These are phyloP conservation scores for Fringilla coelebs DNA, from an alignment of 2,797 vertebrate species.

Conservation along the genomic window DNA sequence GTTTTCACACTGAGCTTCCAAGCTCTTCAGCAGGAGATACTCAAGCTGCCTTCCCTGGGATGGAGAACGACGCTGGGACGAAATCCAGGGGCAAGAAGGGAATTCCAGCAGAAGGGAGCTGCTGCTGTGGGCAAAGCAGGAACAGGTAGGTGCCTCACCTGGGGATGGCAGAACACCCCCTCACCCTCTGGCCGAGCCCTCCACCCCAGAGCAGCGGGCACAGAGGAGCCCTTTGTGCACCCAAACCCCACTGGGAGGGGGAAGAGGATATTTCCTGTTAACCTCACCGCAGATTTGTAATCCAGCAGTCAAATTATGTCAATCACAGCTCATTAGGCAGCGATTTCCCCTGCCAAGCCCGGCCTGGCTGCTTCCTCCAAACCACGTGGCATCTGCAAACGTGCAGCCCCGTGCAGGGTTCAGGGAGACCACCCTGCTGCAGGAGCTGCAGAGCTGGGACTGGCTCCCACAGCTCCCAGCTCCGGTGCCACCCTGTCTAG, in stretches of 20 bases:
- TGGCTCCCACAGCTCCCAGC: accelerated
- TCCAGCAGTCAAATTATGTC: constrained; percentile 42
- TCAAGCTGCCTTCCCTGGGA: not conserved
- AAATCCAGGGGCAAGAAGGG: not conserved
- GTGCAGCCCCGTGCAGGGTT: not conserved
- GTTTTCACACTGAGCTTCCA: not conserved
- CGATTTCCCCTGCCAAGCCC: constrained; percentile 10
- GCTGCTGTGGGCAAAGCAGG: not conserved
- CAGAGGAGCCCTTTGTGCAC: not conserved
- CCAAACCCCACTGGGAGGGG: not conserved
- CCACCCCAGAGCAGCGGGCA: not conserved
- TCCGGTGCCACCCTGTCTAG: accelerated
- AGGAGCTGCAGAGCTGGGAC: not conserved
- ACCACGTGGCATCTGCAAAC: not conserved
- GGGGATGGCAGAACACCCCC: not conserved
- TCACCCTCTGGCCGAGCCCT: not conserved
- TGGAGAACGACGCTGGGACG: accelerated
- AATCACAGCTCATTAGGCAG: constrained; percentile 53
- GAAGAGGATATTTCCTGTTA: constrained; percentile 51
- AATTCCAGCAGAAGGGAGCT: accelerated
- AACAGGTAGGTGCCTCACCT: not conserved
- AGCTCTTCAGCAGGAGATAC: not conserved
- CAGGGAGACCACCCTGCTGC: constrained; percentile 40
- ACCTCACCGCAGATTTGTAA: not conserved
- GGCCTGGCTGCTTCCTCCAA: constrained; percentile 1